Conservation (phyloP, 2,113 vertebrate genomes). For the Lathamus discolor region DNA sequence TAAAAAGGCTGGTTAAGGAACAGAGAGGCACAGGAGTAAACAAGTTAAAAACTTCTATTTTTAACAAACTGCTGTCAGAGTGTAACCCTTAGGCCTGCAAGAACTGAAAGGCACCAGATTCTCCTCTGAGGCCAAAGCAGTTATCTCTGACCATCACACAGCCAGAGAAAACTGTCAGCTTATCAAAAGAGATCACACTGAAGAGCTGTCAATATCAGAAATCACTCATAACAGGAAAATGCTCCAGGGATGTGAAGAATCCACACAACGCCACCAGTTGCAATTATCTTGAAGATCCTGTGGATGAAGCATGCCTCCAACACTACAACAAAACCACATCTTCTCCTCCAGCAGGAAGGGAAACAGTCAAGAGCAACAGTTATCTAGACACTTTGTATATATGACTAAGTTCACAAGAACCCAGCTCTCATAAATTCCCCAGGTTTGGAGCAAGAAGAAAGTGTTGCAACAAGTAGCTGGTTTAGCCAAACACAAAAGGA, state of each 20-base stretch:
- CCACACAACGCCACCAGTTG: not conserved
- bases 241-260: not conserved
- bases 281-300: not conserved
- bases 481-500: not conserved
- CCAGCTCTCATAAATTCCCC: not conserved
- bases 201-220: not conserved
- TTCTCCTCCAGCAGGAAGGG: not conserved
- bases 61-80: not conserved
- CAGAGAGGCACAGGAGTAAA: not conserved
- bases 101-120: not conserved
- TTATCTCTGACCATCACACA: not conserved
- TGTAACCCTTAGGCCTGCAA: not conserved
- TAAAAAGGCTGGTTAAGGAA: not conserved
- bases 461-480: not conserved
- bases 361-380: not conserved
- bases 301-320: not conserved
- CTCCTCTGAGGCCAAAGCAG: not conserved
- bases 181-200: not conserved
- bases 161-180: not conserved
- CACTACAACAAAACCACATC: not conserved
- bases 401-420: not conserved
- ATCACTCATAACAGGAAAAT: not conserved
- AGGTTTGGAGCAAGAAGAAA: not conserved
- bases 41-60: not conserved
- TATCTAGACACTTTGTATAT: not conserved